Evolutionary conservation across 2,888 invertebrate genomes (phyloP), one percentile per base, ranked within the genome.

Genomic region (Epirrhoe tristata): DNA sequence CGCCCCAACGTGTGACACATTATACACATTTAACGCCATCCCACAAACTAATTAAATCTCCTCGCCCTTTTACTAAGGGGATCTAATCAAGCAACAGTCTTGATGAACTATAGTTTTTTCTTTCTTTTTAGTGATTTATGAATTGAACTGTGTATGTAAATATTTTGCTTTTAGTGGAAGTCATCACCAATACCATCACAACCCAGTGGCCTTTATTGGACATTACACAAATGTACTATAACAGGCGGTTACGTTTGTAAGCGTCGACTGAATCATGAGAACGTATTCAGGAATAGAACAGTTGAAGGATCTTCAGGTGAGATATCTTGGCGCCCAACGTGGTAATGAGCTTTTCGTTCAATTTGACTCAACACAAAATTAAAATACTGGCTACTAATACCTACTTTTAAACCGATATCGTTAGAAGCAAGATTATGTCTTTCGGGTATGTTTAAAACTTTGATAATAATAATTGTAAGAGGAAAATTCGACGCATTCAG

Each of bases 141-240:
- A 43, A 43, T 12, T 1, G 12, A 43, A 12, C 12, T 12, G 10
- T n/a, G 39, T 12, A 12, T 43, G 7, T 34, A 12, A 10, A 12
- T 43, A 43, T 59, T 56, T 34, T 48, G 0, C 8, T 63, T 80
- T 95, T 1, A 96, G 87, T 96, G 96, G 96, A 95, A 94, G 75
- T 93, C 95, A 16, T 95, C 96, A 0, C 95, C 95, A 0, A 93
- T 95, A 0, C 94, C 95, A 0, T 94, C 95, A 64, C 88, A 95
- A 56, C 95, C 96, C 0, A 96, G 96, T 70, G 96, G 96, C 0
- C 83, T 96, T 8, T 96, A 96, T 83, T 96, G 96, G 96, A 94
- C 94, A 7, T 87, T 95, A 0, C 94, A 95, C 74, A 94, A 94
- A 73, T 96, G 96, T 80, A 83, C 91, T 0, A 86, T 93, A 55